Base-by-base conservation (phyloP, 2,888 invertebrate genomes). In the Hololepta plana region DNA sequence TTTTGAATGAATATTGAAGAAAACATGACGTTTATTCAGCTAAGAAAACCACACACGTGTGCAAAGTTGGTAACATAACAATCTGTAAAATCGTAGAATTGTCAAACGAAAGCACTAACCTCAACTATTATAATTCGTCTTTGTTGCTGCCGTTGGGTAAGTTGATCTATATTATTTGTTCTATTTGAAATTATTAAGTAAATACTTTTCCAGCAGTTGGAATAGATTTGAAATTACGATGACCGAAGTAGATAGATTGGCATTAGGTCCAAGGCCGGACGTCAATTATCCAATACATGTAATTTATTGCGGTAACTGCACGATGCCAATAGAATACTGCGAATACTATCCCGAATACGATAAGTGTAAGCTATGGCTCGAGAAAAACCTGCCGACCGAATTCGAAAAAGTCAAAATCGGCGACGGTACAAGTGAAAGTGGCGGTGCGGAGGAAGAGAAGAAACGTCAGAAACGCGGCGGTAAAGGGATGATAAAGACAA, bases 261-360 rank as follows among this genome's bases (percentile, higher is more conserved):
- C 64, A 66, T 43, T 42, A 30, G 55, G 55, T 6, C 52, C 56
- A 26, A 46, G 43, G 31, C 44, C 49, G 21, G 80, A 76, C 35
- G 63, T 80, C 32, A 64, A 60, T 33, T 93, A 91, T 55, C 91
- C 91, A 11, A 41, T 84, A 33, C 68, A 67, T 51, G 79, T 93
- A 33, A 61, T 72, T 38, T 93, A 93, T 55, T 93, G 91, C 55
- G 91, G 91, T 23, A 88, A 88, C 54, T 90, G 90, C 60, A 73
- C 80, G 33, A 77, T 88, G 71, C 88, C 88, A n/a, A 77, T 87
- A 48, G 88, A 90, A 81, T 98, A 95, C 53, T 96, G 96, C 55
- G 95, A 96, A 62, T 93, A 85, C 55, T 91, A 93, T 57, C 95
- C 95, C 6, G 90, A 90, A 53, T 88, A 87, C 51, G 95, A 93